A percentile compares a stretch with the other conserved stretches of the same genome.
Conservation (phyloP, 2,113 vertebrate species). For the Anoplopoma fimbria region DNA sequence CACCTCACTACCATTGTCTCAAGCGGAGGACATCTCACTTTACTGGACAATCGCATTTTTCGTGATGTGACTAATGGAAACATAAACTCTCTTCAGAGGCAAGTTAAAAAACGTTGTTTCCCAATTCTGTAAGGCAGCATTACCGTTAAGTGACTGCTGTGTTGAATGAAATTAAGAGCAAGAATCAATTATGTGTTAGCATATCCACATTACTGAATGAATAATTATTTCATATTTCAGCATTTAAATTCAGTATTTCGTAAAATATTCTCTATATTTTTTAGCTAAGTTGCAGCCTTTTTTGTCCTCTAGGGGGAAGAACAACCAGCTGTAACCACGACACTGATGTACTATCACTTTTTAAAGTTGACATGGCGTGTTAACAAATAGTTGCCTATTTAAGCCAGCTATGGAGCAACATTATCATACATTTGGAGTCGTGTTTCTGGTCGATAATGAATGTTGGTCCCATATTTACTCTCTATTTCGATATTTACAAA, state of each 20-base stretch:
- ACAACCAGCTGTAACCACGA: background rate
- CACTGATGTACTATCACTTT: background rate
- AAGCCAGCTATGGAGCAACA: background rate
- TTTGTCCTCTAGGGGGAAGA: background rate
- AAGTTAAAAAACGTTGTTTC: background rate
- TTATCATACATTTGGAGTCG: background rate
- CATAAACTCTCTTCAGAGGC: background rate
- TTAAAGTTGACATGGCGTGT: background rate
- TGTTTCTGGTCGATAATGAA: background rate
- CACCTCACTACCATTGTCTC: constrained; percentile 34
- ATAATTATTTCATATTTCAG: background rate
- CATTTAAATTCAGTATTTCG: background rate
- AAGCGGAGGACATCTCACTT: constrained; percentile 47
- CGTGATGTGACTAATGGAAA: constrained; percentile 6
- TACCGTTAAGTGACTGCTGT: background rate
- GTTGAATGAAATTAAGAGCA: background rate
- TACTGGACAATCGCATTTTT: constrained; percentile 2
- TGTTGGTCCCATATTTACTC: background rate
- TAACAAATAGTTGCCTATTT: background rate
- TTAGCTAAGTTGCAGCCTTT: background rate
- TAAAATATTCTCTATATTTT: background rate
- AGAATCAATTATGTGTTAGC: background rate
- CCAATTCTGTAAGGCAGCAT: background rate
- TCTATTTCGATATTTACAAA: background rate
- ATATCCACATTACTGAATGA: background rate